phyloP scores from a whole-genome alignment of 2,797 vertebrate species.

The Coendou prehensilis region DNA sequence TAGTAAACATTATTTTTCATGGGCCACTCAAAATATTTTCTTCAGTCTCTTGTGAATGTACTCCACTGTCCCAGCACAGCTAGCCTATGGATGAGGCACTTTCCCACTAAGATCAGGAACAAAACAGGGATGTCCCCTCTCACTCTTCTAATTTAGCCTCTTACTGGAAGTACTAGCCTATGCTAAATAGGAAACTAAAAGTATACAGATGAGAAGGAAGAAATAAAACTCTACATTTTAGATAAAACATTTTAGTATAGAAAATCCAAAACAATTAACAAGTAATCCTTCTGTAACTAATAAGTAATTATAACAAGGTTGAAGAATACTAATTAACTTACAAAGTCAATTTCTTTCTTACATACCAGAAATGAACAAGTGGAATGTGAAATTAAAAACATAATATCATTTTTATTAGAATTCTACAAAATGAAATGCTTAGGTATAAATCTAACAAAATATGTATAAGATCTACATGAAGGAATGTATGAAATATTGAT shows the following conservation, averaged over 20 bases:
- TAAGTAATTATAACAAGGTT: background rate
- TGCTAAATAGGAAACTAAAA: background rate
- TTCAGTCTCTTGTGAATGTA: background rate
- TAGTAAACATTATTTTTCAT: background rate
- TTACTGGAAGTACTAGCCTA: background rate
- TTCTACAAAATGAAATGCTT: background rate
- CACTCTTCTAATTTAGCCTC: background rate
- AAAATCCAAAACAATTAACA: background rate
- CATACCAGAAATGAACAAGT: background rate
- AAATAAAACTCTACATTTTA: background rate
- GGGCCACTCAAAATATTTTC: background rate
- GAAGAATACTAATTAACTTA: background rate
- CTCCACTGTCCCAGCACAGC: background rate
- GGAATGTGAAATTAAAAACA: constrained; percentile 16
- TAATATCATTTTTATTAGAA: background rate
- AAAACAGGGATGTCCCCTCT: background rate
- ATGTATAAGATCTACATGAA: background rate
- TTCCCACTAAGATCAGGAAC: background rate
- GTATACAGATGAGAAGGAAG: background rate
- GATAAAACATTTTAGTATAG: background rate
- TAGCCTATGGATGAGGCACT: background rate
- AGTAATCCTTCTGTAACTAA: background rate
- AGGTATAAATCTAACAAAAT: background rate
- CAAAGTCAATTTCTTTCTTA: background rate
- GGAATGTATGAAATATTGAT: background rate